Evolutionary conservation across 2,888 invertebrate species (phyloP), one percentile per base, ranked within the genome.

Genomic region (Mesodorylaimus sp.): DNA sequence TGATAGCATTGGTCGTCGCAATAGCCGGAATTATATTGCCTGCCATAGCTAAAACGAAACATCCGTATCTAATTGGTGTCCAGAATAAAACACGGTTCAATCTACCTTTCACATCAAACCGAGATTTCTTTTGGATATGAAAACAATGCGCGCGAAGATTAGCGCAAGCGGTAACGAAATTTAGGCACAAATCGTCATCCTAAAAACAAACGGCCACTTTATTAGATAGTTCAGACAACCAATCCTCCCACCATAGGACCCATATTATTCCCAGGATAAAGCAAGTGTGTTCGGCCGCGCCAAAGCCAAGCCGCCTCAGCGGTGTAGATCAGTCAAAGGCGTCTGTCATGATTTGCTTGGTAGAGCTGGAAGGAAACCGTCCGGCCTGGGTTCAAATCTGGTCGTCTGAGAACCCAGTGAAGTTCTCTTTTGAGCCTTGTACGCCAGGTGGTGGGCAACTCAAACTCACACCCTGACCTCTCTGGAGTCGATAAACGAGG

Each of bases 1-100:
- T 83, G 52, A 97, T 84, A 0, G 97, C 95, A 67, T 99, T 99
- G 1, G 95, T 93, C 0, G 95, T 91, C 3, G 97, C 95, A 64
- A 99, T 95, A 0, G 97, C 97, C 5, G 97, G 97, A 62, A 99
- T 91, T 59, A 99, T 99, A 68, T 97, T 99, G 19, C 97, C 97
- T 0, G 97, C 97, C 84, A 97, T 95, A 1, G 95, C 73, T 70
- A 55, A 56, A 59, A 55, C 39, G 45, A 46, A 23, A 47, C 26
- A 43, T 28, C 28, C 13, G 43, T 25, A 50, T 48, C 28, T 27
- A 39, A 50, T 45, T 37, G 29, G 45, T 32, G 3, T 47, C 21
- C 19, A n/a, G 21, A 21, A 48, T 19, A 32, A 16, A 13, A 16
- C 10, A 32, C 32, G 32, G 16, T 32, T 32, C 10, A 32, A 32